phyloP scores from a whole-genome alignment of 2,113 vertebrate species.

The Pardalotus punctatus region DNA sequence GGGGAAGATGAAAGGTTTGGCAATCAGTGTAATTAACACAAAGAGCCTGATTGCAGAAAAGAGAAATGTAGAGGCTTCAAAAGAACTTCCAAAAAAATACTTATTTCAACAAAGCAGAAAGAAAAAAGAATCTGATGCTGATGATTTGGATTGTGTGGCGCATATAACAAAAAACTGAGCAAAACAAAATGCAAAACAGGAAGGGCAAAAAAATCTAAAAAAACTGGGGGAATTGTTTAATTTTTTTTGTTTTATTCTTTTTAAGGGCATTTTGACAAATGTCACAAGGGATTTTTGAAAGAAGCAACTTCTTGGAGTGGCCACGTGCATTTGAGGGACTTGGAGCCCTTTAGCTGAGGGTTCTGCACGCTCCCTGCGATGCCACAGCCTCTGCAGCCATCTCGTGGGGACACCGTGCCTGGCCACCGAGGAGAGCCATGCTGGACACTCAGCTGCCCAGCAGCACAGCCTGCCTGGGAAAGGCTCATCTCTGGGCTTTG shows the following conservation, averaged over 20 bases:
- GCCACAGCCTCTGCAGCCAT: constrained; percentile 49
- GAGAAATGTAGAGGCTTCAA: not conserved
- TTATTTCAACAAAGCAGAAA: not conserved
- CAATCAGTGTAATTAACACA: not conserved
- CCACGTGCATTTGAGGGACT: rapidly evolving
- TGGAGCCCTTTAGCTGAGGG: rapidly evolving
- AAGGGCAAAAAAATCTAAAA: not conserved
- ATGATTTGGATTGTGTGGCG: not conserved
- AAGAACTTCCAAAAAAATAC: not conserved
- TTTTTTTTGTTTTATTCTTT: not conserved
- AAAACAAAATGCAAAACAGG: not conserved
- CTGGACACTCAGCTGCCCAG: rapidly evolving
- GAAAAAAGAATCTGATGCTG: not conserved
- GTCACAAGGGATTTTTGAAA: not conserved
- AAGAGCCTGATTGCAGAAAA: not conserved
- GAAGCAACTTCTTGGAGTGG: not conserved
- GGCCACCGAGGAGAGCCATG: rapidly evolving
- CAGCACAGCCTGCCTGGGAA: not conserved
- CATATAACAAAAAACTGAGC: not conserved
- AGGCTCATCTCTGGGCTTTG: not conserved
- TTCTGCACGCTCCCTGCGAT: rapidly evolving
- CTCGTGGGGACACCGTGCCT: not conserved
- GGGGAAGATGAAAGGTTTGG: not conserved
- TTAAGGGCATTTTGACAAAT: not conserved
- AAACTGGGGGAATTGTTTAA: rapidly evolving